A percentile compares a stretch with the other conserved stretches of the same genome.
These are phyloP conservation scores for Phenganax subtilis DNA, from an alignment of 92 coral and sea anemone species.

Conservation along the genomic window DNA sequence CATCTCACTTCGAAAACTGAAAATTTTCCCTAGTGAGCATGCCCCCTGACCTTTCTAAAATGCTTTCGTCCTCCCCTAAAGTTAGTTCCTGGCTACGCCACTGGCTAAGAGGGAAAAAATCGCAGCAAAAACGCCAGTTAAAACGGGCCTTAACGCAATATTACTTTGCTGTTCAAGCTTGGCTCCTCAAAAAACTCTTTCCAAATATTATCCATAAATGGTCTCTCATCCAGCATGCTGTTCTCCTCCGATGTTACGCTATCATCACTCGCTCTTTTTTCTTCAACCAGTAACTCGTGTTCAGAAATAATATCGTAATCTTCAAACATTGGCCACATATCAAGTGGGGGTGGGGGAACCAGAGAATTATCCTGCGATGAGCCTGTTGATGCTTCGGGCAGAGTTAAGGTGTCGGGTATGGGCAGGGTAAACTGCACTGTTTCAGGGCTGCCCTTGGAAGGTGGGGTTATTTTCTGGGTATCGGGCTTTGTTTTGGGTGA, in stretches of 20 bases:
- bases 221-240: background rate
- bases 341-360: background rate
- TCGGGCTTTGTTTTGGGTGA: background rate
- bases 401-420: background rate
- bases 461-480: background rate
- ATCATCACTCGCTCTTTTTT: background rate
- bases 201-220: background rate
- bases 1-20: no score
- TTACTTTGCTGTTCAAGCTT: background rate
- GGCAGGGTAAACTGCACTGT: background rate
- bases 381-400: background rate
- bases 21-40: no score
- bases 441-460: background rate
- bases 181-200: background rate
- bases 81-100: no score
- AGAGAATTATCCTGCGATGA: background rate
- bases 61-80: no score
- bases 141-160: no score
- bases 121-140: no score
- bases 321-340: slow-evolving; percentile 7
- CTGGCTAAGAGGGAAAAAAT: background rate
- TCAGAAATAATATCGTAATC: background rate
- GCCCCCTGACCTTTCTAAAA: no score
- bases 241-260: background rate
- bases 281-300: background rate